phyloP scores from a whole-genome alignment of 2,888 invertebrate genomes.

The Blastobasis adustella region DNA sequence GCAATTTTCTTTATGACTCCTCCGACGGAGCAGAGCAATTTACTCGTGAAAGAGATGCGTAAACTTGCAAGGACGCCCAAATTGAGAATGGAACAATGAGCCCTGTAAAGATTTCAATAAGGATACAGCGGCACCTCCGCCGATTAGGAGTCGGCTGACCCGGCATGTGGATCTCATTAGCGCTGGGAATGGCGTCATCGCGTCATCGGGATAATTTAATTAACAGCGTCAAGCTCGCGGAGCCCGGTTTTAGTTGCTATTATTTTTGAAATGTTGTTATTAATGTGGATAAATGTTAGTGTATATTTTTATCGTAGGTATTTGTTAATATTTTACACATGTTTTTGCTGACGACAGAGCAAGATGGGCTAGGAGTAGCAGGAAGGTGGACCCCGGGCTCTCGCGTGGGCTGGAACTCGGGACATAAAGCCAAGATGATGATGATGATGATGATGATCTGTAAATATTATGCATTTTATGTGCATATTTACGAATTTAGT shows the following conservation, averaged over 20 bases:
- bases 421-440: too few species aligned
- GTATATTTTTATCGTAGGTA: too few species aligned
- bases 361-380: too few species aligned
- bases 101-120: slow-evolving; percentile 61
- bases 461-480: neutral
- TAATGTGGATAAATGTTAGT: too few species aligned
- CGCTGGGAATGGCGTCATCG: slow-evolving; percentile 42
- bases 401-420: too few species aligned
- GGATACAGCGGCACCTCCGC: slow-evolving; percentile 23
- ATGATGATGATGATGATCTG: too few species aligned
- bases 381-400: too few species aligned
- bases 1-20: slow-evolving; percentile 76
- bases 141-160: neutral
- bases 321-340: too few species aligned
- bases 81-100: slow-evolving; percentile 64
- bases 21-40: slow-evolving; percentile 73
- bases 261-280: too few species aligned
- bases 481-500: neutral
- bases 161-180: slow-evolving; percentile 52
- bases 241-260: slow-evolving; percentile 12
- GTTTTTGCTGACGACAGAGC: too few species aligned
- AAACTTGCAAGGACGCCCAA: slow-evolving; percentile 69
- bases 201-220: slow-evolving; percentile 48
- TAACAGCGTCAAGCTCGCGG: slow-evolving; percentile 41
- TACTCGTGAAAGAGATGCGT: slow-evolving; percentile 72